Evolutionary conservation across 2,113 vertebrate genomes (phyloP), one percentile per base, ranked within the genome.

Genomic region (Ceyx melanurus): DNA sequence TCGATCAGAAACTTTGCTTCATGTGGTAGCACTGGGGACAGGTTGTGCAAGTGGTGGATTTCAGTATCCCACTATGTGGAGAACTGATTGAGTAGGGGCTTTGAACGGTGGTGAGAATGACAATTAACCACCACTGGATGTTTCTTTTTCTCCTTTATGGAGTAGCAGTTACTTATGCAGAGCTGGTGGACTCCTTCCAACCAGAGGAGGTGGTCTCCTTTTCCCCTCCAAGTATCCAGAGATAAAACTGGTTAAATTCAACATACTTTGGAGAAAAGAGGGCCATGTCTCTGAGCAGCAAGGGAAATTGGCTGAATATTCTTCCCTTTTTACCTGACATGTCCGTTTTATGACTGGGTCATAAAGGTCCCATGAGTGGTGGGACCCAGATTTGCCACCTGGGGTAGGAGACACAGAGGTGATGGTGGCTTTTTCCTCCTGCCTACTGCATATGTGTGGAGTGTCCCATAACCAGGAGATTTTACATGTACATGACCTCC

Each of bases 401-500:
- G 12, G 0, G 0, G 33, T 12, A 51, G 25, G 17, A 77, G 11
- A 50, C 5, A 10, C 23, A 0, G 8, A 25, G 5, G 11, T 16
- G 31, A 14, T 15, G 15, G 40, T 20, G 9, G 10, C 25, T 56
- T 70, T 68, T 25, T 4, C 29, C 23, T 17, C 9, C 33, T 18
- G 5, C 18, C 26, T 33, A 51, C 10, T 17, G 7, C 23, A 31
- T 17, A 16, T 45, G 5, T 50, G 23, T 50, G 25, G 25, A 65
- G 10, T 11, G 5, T 33, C 8, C 13, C n/a, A 7, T 42, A 65
- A 35, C 35, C 16, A 29, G 6, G 23, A 37, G 1, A 0, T 17
- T 56, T 0, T 0, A 60, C 1, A 2, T 2, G 5, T 3, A 5
- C 0, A 0, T 29, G 16, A 6, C 13, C 8, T 77, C 37, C 43